Percentiles rank a stretch among this genome's conserved stretches.
Conservation (phyloP, 2,797 vertebrate species). For the Pantherophis alleghaniensis region DNA sequence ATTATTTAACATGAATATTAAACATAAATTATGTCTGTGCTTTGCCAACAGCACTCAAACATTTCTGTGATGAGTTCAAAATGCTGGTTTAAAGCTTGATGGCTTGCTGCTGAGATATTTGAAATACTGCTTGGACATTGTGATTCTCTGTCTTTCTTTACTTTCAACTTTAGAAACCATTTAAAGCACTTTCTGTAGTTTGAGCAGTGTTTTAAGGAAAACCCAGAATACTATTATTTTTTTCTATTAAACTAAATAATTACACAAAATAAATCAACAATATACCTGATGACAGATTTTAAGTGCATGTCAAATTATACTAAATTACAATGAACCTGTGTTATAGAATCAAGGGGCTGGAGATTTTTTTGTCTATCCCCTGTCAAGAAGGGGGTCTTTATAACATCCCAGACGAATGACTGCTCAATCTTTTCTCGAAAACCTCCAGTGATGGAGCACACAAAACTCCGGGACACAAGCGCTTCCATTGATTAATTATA, state of each 20-base stretch:
- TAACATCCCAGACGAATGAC: not conserved
- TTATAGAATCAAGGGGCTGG: not conserved
- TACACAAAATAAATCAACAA: constrained; percentile 35
- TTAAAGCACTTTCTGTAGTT: not conserved
- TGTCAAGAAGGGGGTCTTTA: not conserved
- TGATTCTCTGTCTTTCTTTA: not conserved
- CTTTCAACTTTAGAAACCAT: not conserved
- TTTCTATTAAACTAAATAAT: constrained; percentile 35
- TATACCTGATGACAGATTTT: constrained; percentile 29
- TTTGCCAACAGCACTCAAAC: not conserved
- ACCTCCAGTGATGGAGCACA: not conserved
- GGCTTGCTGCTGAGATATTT: not conserved
- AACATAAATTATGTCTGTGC: not conserved
- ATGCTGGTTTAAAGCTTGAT: not conserved
- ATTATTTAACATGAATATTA: not conserved
- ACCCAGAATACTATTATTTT: not conserved
- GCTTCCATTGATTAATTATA: not conserved
- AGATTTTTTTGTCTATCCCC: not conserved
- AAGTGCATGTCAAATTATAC: constrained; percentile 40
- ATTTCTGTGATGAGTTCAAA: not conserved
- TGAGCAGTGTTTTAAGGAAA: not conserved
- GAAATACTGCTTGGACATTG: not conserved
- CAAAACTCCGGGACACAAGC: not conserved
- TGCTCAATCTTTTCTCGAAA: not conserved
- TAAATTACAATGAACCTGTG: constrained; percentile 39